These are phyloP conservation scores for Saccostrea echinata DNA, from an alignment of 1,140 invertebrate genomes.

Conservation along the genomic window DNA sequence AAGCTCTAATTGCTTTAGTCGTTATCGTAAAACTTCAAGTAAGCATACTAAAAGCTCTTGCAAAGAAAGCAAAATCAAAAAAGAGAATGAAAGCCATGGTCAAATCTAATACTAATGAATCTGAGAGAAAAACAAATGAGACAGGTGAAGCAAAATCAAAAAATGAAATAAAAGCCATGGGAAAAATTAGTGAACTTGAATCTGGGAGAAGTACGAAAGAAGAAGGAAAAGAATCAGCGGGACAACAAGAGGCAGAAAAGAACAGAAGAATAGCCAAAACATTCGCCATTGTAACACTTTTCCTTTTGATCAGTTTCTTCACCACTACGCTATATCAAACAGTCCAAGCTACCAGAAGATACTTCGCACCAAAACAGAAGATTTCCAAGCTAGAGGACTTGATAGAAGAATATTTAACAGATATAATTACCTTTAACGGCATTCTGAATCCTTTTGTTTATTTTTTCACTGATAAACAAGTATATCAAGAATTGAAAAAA, in stretches of 20 bases:
- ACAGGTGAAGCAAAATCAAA: not conserved
- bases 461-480: not conserved
- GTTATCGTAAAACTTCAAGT: not conserved
- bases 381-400: not conserved
- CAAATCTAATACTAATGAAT: not conserved
- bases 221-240: not conserved
- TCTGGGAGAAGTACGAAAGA: too few relatives aligned
- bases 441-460: constrained; percentile 13
- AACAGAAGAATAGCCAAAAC: not conserved
- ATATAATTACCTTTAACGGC: not conserved
- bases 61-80: not conserved
- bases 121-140: too few relatives aligned
- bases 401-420: not conserved
- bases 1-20: not conserved
- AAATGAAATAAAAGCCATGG: not conserved
- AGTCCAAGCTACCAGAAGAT: not conserved
- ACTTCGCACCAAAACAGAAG: not conserved
- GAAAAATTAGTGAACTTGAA: not conserved
- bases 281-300: not conserved
- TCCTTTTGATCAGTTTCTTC: not conserved
- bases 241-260: not conserved
- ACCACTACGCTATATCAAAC: not conserved
- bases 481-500: not conserved
- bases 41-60: not conserved
- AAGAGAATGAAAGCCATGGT: not conserved